Conservation (phyloP, 2,888 invertebrate genomes). For the Piscicola geometra region DNA sequence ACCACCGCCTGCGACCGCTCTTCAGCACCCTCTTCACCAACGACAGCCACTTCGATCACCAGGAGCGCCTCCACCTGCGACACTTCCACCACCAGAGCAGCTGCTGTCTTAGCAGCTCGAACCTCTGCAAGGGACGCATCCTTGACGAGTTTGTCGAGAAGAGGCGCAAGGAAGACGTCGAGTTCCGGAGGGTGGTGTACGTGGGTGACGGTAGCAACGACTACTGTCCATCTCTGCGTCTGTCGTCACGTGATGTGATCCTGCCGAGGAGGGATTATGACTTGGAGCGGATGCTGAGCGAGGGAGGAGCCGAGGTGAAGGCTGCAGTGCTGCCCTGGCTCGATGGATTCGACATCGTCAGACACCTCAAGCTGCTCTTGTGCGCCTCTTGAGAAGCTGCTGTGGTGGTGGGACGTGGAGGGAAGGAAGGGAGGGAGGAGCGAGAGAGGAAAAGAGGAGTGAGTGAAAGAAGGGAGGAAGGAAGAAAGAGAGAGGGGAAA, state of each 20-base stretch:
- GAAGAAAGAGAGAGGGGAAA: no score
- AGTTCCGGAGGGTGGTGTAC: constrained; percentile 61
- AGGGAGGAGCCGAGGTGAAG: constrained; percentile 47
- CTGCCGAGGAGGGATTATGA: constrained; percentile 64
- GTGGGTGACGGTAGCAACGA: constrained; percentile 76
- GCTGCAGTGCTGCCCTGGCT: constrained; percentile 55
- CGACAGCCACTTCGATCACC: constrained; percentile 62
- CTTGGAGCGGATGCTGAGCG: constrained; percentile 53
- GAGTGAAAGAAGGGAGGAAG: no score
- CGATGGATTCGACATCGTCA: constrained; percentile 57
- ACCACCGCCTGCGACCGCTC: constrained; percentile 49
- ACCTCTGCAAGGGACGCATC: constrained; percentile 74
- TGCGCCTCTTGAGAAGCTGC: no score
- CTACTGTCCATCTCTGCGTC: constrained; percentile 68
- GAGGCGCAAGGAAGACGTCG: constrained; percentile 56
- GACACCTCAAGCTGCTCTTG: constrained; percentile 38
- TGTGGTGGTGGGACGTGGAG: no score
- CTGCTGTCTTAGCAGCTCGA: constrained; percentile 68
- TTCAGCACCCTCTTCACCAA: constrained; percentile 65
- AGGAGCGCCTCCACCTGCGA: constrained; percentile 59
- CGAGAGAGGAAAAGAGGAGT: no score
- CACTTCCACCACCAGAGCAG: constrained; percentile 68
- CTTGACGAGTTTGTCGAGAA: constrained; percentile 64
- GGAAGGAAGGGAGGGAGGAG: no score
- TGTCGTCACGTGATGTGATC: constrained; percentile 63